Evolutionary conservation across 1,140 invertebrate species (phyloP).

Genomic region (Oncopeltus fasciatus): DNA sequence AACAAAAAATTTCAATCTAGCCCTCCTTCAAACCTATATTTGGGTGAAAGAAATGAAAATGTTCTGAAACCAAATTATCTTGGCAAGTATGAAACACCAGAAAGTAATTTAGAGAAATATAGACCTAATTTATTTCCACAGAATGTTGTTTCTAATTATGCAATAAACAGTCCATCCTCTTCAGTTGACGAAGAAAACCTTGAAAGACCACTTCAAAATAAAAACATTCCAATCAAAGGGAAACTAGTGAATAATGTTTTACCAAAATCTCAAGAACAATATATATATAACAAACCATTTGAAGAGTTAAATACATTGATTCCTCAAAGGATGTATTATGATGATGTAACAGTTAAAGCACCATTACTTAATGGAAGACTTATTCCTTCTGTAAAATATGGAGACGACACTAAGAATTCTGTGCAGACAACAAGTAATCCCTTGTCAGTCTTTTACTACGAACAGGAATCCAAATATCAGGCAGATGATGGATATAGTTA

Average conservation of each 20-base stretch:
- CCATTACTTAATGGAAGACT: neutral
- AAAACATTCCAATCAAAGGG: neutral
- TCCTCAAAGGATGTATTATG: neutral
- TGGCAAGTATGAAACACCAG: too few relatives aligned
- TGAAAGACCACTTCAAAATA: neutral
- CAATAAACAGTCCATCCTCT: neutral
- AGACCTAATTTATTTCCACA: too few relatives aligned
- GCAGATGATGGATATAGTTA: neutral
- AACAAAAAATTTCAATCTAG: too few relatives aligned
- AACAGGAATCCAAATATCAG: constrained; percentile 3
- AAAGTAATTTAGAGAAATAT: too few relatives aligned
- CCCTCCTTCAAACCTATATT: too few relatives aligned
- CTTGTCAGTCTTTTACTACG: neutral
- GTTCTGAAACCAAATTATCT: too few relatives aligned
- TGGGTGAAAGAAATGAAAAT: too few relatives aligned
- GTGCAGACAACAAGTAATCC: neutral
- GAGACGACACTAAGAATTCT: neutral
- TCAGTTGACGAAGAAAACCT: neutral
- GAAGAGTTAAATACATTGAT: constrained; percentile 13
- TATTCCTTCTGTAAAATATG: neutral
- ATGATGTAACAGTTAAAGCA: constrained; percentile 9
- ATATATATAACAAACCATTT: neutral
- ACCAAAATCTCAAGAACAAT: neutral
- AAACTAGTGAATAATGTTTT: neutral
- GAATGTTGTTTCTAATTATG: neutral